Evolutionary conservation across 1,140 invertebrate genomes (phyloP).

Genomic region (Drosophila azteca): DNA sequence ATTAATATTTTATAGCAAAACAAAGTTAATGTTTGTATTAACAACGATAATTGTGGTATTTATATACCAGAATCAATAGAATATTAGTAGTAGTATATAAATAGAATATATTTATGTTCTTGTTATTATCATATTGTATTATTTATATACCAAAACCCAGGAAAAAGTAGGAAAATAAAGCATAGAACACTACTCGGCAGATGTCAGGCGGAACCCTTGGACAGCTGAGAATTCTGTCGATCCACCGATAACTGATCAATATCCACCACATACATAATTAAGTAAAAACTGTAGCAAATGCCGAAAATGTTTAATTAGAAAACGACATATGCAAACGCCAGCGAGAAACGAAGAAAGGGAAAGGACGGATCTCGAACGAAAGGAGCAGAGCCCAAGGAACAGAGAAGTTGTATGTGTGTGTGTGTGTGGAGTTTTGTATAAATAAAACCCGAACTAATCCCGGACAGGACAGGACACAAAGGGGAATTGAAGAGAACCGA

Average conservation of each 20-base stretch:
- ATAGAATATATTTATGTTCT: too few species aligned
- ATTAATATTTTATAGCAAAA: too few species aligned
- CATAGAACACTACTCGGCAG: conserved; percentile 20
- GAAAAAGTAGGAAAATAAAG: neutral
- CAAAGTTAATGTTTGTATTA: too few species aligned
- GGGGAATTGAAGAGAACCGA: conserved; percentile 38
- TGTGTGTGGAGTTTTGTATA: conserved; percentile 38
- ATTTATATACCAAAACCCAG: conserved; percentile 3
- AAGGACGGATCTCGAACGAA: conserved; percentile 23
- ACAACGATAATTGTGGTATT: too few species aligned
- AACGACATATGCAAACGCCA: conserved; percentile 71
- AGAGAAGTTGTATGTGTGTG: conserved; percentile 34
- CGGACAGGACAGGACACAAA: conserved; percentile 27
- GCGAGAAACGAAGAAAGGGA: conserved; percentile 23
- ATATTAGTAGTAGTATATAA: too few species aligned
- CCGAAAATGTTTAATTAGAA: conserved; percentile 66
- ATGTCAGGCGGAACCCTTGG: conserved; percentile 16
- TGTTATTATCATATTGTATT: too few species aligned
- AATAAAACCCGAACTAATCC: conserved; percentile 64
- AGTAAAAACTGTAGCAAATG: conserved; percentile 68
- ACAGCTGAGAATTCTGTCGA: conserved; percentile 37
- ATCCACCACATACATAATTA: conserved; percentile 40
- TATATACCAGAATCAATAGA: too few species aligned
- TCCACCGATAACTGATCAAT: conserved; percentile 41
- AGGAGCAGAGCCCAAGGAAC: conserved; percentile 32